Evolutionary conservation across 2,888 invertebrate species (phyloP), one percentile per base, ranked within the genome.

Genomic region (Drosophila barbarae): DNA sequence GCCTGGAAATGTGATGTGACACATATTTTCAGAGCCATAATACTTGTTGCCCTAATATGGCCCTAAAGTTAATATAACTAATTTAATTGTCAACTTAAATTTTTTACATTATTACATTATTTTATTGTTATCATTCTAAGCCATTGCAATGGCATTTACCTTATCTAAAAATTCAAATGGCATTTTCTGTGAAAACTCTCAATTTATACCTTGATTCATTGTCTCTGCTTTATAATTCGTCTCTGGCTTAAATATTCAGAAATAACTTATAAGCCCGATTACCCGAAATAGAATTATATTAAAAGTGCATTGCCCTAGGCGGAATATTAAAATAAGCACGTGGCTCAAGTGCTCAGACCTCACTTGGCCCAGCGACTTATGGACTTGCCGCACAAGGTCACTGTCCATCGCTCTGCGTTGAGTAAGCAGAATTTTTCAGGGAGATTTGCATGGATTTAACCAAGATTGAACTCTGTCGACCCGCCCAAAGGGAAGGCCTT

Each of bases 341-440:
- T 15, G 42, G 68, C 66, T 58, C 46, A 57, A 68, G 51, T 28
- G 36, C 68, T 58, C 56, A 58, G 68, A 67, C 57, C 68, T 58
- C 58, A 47, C 47, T 68, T 67, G 57, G 57, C 44, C 51, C 57
- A 10, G 36, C 42, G 51, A 39, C 54, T 38, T 44, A 56, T 34
- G 26, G 49, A 50, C 66, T 35, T 21, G 67, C 15, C 47, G 42
- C 39, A n/a, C 36, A 38, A 46, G 66, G 44, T 63, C 68, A 50
- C 44, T 35, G 68, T 51, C 50, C 66, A 28, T 34, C 23, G 2
- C 34, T 50, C 12, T 2, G n/a, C 10, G 30, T 32, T 28, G 64
- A 64, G 36, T 36, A 64, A 64, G 42, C 52, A 15, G 42, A 63
- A 44, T 63, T 55, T 44, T 55, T n/a, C 55, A 32, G 35, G 15